phyloP scores from a whole-genome alignment of 2,113 vertebrate genomes.

The Podocnemis expansa region DNA sequence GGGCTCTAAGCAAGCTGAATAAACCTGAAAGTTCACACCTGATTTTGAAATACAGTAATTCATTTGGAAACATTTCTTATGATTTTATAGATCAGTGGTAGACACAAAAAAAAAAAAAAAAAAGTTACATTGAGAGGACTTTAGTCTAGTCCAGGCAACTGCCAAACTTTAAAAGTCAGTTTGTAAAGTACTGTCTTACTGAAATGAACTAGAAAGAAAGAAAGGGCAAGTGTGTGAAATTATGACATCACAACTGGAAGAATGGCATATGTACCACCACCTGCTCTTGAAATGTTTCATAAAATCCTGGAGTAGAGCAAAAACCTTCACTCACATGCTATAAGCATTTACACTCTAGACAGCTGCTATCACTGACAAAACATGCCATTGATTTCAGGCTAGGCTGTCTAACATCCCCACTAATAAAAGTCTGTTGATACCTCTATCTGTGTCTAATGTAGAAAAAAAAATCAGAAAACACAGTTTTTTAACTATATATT shows the following conservation, averaged over 20 bases:
- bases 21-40: neutral
- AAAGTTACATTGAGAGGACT: neutral
- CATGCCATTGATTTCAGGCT: neutral
- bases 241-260: neutral
- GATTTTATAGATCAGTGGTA: neutral
- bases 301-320: neutral
- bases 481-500: neutral
- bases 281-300: neutral
- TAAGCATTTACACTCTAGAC: neutral
- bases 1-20: too few species aligned
- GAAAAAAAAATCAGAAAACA: neutral
- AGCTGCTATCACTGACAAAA: neutral
- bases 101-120: neutral
- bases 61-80: neutral
- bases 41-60: neutral
- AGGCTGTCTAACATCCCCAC: neutral
- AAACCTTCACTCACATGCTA: too few species aligned
- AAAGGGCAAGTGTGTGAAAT: neutral
- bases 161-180: too few species aligned
- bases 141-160: neutral
- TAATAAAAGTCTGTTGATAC: neutral
- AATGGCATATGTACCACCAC: neutral
- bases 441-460: neutral
- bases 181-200: neutral
- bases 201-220: neutral